These are phyloP conservation scores for Daubentonia madagascariensis DNA, from an alignment of 2,113 vertebrate genomes.

Conservation along the genomic window DNA sequence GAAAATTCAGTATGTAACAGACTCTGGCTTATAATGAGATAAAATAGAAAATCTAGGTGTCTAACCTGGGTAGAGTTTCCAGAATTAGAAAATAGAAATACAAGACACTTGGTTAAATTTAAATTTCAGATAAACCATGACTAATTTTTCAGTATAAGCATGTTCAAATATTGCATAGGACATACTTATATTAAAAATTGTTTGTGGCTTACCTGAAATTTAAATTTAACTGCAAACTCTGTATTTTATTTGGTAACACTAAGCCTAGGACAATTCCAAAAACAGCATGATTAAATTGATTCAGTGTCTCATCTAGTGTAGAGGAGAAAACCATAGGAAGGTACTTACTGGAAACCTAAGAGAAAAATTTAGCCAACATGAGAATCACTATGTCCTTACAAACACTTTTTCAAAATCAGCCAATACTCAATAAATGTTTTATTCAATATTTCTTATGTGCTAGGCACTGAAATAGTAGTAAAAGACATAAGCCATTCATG, in stretches of 20 bases:
- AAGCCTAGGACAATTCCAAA: not conserved
- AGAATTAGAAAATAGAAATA: not conserved
- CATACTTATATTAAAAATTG: not conserved
- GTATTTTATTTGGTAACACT: not conserved
- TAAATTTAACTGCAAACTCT: not conserved
- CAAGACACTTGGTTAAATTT: not conserved
- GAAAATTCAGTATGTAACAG: not conserved
- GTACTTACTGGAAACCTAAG: not conserved
- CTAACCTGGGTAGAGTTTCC: not conserved
- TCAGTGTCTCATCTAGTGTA: not conserved
- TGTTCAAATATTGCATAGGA: not conserved
- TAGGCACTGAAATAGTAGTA: not conserved
- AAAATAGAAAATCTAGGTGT: rapidly evolving
- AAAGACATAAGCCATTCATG: not conserved
- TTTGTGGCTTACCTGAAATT: not conserved
- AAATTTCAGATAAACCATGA: not conserved
- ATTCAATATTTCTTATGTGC: not conserved
- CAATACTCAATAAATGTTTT: not conserved
- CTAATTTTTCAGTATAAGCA: not conserved
- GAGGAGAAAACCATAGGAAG: not conserved
- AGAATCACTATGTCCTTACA: not conserved
- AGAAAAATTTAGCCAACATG: not conserved
- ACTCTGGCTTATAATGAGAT: not conserved
- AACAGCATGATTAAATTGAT: not conserved
- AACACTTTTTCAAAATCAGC: not conserved